phyloP scores from a whole-genome alignment of 2,113 vertebrate species.

The Ceratotherium simum region DNA sequence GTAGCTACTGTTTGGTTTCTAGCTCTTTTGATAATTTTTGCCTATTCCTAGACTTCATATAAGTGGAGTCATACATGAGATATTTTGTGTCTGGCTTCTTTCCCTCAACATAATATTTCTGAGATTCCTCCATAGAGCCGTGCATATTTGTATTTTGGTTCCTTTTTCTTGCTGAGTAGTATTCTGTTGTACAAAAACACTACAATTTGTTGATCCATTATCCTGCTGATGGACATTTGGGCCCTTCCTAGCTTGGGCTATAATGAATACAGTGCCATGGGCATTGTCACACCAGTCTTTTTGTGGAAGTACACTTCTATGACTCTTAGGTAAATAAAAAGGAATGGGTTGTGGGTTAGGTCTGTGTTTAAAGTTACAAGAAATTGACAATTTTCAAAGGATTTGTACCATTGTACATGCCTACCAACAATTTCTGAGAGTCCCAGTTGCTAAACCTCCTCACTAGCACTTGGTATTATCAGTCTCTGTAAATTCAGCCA shows the following conservation, averaged over 20 bases:
- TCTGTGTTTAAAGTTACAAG: background rate
- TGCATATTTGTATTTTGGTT: background rate
- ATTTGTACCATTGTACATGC: background rate
- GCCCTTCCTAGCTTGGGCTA: background rate
- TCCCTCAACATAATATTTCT: background rate
- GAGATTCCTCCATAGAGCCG: fast-evolving
- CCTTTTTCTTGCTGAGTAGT: background rate
- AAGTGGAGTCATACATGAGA: background rate
- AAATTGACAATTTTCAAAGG: background rate
- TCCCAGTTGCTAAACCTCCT: background rate
- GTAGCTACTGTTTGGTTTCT: too few relatives aligned
- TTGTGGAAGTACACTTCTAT: too few relatives aligned
- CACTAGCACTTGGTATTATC: background rate
- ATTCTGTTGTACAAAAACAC: background rate
- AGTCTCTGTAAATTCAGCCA: background rate
- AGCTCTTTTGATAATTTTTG: background rate
- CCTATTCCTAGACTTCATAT: background rate
- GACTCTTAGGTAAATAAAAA: background rate
- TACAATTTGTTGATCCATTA: background rate
- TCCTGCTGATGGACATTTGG: fast-evolving
- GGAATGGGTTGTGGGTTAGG: background rate
- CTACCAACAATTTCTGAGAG: background rate
- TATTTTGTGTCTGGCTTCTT: background rate
- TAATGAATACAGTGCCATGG: background rate
- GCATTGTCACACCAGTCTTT: background rate